Conservation (phyloP, 1,140 invertebrate species). For the Heliconius melpomene region DNA sequence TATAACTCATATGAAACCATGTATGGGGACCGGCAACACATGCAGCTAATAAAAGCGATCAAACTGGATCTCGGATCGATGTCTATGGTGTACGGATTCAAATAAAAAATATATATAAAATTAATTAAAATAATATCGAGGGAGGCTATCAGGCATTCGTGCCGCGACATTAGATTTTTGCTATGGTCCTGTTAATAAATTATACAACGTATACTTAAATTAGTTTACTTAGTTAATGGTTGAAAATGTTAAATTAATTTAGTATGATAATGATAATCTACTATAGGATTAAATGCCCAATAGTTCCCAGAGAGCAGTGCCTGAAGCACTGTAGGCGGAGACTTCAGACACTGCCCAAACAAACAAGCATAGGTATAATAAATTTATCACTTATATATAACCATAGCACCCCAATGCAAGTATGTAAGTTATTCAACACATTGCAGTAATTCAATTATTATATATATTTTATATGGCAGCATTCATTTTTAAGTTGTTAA, state of each 20-base stretch:
- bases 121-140: conserved; percentile 49
- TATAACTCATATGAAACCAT: conserved; percentile 32
- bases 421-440: conserved; percentile 78
- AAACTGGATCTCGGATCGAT: conserved; percentile 74
- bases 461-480: conserved; percentile 61
- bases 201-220: conserved; percentile 70
- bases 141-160: conserved; percentile 81
- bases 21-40: conserved; percentile 56
- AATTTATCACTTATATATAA: conserved; percentile 79
- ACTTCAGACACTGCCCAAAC: conserved; percentile 62
- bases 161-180: conserved; percentile 68
- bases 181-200: conserved; percentile 77
- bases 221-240: conserved; percentile 80
- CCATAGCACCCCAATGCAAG: conserved; percentile 80
- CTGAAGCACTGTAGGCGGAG: conserved; percentile 53
- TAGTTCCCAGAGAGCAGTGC: conserved; percentile 77
- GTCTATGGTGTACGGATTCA: conserved; percentile 65
- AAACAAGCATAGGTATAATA: conserved; percentile 77
- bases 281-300: conserved; percentile 82
- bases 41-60: conserved; percentile 72
- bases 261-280: conserved; percentile 81
- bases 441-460: conserved; percentile 53
- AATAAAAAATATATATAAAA: conserved; percentile 45
- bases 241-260: conserved; percentile 80
- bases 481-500: conserved; percentile 76